These are phyloP conservation scores for Holacanthus passer DNA, from an alignment of 2,113 vertebrate species.

Conservation along the genomic window DNA sequence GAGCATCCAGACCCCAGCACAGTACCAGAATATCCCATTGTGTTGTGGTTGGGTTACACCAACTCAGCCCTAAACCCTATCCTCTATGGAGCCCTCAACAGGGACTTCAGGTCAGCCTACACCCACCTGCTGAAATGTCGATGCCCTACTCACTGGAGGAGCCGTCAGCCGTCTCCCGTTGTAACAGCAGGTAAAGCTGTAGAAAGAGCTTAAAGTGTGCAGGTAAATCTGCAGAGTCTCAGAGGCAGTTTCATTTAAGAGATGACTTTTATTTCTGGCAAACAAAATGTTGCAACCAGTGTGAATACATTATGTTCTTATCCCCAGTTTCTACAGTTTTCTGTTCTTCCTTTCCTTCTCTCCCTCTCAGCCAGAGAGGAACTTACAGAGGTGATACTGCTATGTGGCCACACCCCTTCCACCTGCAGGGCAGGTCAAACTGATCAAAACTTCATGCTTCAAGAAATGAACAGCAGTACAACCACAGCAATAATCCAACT, in stretches of 20 bases:
- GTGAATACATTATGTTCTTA: background rate
- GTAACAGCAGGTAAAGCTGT: conserved; percentile 62
- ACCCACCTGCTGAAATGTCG: conserved; percentile 84
- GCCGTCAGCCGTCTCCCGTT: conserved; percentile 45
- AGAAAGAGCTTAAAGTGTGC: background rate
- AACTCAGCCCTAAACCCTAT: conserved; percentile 97
- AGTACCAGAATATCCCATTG: conserved; percentile 65
- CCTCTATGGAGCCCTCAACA: conserved; percentile 92
- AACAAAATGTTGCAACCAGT: background rate
- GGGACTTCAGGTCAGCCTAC: conserved; percentile 91
- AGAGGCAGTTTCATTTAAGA: background rate
- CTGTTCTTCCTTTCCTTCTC: conserved; percentile 13
- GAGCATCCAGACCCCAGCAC: conserved; percentile 79
- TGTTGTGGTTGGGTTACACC: conserved; percentile 92
- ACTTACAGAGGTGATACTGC: conserved; percentile 73
- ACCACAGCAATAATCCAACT: conserved; percentile 41
- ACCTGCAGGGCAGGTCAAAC: conserved; percentile 63
- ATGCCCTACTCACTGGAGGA: conserved; percentile 62
- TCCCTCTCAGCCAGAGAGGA: conserved; percentile 60
- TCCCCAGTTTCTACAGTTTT: background rate
- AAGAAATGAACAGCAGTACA: conserved; percentile 65
- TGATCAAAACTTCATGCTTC: conserved; percentile 70
- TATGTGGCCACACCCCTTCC: conserved; percentile 64
- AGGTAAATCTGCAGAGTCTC: background rate
- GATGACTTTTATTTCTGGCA: background rate